Percentiles rank a stretch among this genome's conserved stretches.
These are phyloP conservation scores for Fregata magnificens DNA, from an alignment of 2,113 vertebrate genomes.

Conservation along the genomic window DNA sequence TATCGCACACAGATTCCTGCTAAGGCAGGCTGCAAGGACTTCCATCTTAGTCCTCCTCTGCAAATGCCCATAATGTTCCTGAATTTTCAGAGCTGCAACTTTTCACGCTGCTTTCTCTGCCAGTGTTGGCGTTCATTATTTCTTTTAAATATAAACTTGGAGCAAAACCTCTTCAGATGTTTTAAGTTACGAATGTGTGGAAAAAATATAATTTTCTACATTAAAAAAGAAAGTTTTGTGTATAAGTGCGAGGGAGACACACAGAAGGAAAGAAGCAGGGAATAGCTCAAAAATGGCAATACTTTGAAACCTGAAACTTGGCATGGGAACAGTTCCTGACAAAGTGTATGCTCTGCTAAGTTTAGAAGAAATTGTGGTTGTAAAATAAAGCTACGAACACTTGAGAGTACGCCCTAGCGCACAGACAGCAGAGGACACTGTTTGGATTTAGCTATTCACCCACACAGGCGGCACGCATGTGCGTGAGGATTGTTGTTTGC, in stretches of 20 bases:
- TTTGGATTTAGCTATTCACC: background rate
- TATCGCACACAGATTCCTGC: background rate
- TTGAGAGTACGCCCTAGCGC: background rate
- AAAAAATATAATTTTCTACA: conserved; percentile 17
- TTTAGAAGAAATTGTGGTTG: conserved; percentile 50
- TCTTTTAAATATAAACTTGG: conserved; percentile 63
- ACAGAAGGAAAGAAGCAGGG: conserved; percentile 14
- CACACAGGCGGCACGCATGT: accelerated
- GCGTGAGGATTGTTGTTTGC: background rate
- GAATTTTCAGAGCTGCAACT: conserved; percentile 44
- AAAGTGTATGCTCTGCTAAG: conserved; percentile 49
- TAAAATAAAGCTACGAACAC: background rate
- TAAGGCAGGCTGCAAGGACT: conserved; percentile 12
- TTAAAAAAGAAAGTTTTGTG: conserved; percentile 57
- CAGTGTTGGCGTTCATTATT: conserved; percentile 56
- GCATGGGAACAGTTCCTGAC: conserved; percentile 28
- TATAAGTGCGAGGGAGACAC: background rate
- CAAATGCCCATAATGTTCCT: conserved; percentile 22
- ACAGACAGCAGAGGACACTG: conserved; percentile 23
- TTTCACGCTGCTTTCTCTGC: conserved; percentile 47
- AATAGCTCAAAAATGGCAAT: conserved; percentile 35
- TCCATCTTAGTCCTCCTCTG: conserved; percentile 25
- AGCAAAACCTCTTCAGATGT: conserved; percentile 48
- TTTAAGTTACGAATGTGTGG: conserved; percentile 49
- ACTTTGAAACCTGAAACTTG: conserved; percentile 56